Evolutionary conservation across 2,797 vertebrate genomes (phyloP).

Genomic region (Acipenser ruthenus): DNA sequence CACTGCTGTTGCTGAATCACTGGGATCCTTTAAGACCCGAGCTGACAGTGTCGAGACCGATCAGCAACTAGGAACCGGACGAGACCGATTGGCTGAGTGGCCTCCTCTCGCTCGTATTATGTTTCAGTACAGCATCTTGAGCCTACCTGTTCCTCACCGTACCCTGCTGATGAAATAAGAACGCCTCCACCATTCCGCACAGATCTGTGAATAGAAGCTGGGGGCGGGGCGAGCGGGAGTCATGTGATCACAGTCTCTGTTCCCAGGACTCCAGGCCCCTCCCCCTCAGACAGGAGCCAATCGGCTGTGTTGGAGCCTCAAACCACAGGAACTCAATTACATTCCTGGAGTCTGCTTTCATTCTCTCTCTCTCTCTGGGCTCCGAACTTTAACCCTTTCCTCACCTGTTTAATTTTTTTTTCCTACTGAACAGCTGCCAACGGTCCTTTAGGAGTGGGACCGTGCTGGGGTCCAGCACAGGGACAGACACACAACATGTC

Average conservation of each 20-base stretch:
- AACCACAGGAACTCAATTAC: constrained; percentile 55
- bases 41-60: too few relatives aligned
- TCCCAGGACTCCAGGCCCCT: constrained; percentile 33
- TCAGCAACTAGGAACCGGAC: too few relatives aligned
- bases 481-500: neutral
- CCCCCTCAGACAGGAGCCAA: constrained; percentile 28
- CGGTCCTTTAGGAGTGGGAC: too few relatives aligned
- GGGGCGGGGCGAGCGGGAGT: constrained; percentile 27
- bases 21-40: too few relatives aligned
- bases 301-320: constrained; percentile 30
- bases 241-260: constrained; percentile 40
- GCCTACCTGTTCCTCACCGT: too few relatives aligned
- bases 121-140: too few relatives aligned
- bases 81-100: too few relatives aligned
- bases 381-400: constrained; percentile 26
- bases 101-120: too few relatives aligned
- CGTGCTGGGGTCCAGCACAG: constrained; percentile 2
- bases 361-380: constrained; percentile 18
- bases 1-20: too few relatives aligned
- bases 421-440: neutral
- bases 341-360: constrained; percentile 43
- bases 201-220: neutral
- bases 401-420: constrained; percentile 39
- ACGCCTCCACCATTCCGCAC: too few relatives aligned
- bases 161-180: too few relatives aligned